Conservation (phyloP, 92 coral and sea anemone species). For the Blastomussa wellsi region DNA sequence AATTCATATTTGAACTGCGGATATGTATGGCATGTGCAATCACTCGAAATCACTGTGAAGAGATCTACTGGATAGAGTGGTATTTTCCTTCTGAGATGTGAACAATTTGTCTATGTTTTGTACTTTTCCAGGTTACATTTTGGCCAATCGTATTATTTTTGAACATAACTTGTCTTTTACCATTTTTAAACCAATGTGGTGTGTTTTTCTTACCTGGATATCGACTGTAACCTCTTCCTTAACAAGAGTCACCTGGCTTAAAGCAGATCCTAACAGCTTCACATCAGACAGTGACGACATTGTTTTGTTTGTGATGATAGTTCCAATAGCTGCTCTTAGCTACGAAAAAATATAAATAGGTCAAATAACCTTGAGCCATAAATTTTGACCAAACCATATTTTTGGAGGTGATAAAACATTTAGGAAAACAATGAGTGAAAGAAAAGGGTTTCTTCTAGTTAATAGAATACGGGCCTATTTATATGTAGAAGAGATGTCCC, state of each 20-base stretch:
- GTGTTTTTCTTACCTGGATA: constrained; percentile 27
- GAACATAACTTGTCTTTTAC: neutral
- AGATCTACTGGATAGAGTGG: no score
- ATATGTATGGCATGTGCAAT: no score
- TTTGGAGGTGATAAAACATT: no score
- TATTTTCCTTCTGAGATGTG: no score
- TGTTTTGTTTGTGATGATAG: neutral
- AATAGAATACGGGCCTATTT: no score
- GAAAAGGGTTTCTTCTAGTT: no score
- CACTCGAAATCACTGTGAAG: no score
- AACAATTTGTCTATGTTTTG: neutral
- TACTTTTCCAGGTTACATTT: neutral
- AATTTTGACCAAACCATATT: no score
- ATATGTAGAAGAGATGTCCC: no score
- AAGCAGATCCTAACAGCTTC: constrained; percentile 52
- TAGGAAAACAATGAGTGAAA: no score
- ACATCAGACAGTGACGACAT: constrained; percentile 32
- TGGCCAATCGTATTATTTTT: neutral
- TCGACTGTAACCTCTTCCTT: constrained; percentile 48
- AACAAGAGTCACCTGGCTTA: constrained; percentile 18
- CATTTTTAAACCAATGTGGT: neutral
- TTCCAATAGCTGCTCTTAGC: constrained; percentile 40
- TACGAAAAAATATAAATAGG: neutral
- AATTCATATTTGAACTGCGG: no score
- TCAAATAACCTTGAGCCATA: neutral